phyloP scores from a whole-genome alignment of 2,113 vertebrate genomes.

The Theristicus caerulescens region DNA sequence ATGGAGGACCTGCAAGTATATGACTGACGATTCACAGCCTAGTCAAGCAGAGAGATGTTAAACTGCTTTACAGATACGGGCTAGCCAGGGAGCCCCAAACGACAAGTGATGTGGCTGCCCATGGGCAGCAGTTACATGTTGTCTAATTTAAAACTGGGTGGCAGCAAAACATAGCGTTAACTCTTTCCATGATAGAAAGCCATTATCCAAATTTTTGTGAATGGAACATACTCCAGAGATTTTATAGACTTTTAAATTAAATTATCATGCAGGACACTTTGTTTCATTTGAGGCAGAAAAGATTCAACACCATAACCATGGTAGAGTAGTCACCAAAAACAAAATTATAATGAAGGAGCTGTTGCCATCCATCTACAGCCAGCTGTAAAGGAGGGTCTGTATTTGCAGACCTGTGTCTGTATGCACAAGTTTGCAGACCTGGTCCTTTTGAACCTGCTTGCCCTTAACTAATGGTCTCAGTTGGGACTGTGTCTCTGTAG shows the following conservation, averaged over 20 bases:
- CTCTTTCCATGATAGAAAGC: neutral
- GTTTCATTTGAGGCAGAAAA: neutral
- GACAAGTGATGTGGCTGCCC: neutral
- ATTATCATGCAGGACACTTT: neutral
- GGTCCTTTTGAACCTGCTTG: neutral
- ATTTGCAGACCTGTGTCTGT: neutral
- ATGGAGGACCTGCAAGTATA: neutral
- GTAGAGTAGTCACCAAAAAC: neutral
- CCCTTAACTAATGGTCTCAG: neutral
- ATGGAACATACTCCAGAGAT: neutral
- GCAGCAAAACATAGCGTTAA: neutral
- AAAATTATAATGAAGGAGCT: neutral
- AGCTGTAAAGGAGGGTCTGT: neutral
- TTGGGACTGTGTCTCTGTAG: neutral
- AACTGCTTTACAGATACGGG: neutral
- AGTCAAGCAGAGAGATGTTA: neutral
- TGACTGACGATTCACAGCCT: neutral
- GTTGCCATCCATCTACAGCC: neutral
- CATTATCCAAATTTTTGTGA: neutral
- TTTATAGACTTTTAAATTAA: neutral
- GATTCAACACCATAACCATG: neutral
- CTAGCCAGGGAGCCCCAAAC: neutral
- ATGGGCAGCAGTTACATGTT: no score
- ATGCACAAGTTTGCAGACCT: no score
- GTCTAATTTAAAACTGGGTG: neutral